These are phyloP conservation scores for Drosophila pseudoananassae DNA, from an alignment of 1,140 invertebrate species.

Conservation along the genomic window DNA sequence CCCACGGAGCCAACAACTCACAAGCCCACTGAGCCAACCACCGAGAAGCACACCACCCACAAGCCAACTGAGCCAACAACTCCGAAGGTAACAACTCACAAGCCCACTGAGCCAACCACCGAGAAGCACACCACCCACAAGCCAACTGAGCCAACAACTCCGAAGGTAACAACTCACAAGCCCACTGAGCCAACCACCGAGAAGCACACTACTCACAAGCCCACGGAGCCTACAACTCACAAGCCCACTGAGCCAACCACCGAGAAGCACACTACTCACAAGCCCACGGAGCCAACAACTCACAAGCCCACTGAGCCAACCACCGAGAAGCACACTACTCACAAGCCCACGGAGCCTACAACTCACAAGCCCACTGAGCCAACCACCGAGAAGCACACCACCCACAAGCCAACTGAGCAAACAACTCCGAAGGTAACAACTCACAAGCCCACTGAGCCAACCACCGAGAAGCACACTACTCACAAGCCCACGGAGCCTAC, in stretches of 20 bases:
- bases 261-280: background rate
- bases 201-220: constrained; percentile 3
- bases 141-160: background rate
- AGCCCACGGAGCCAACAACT: background rate
- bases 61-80: background rate
- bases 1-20: background rate
- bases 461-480: background rate
- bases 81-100: background rate
- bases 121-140: background rate
- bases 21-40: background rate
- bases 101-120: background rate
- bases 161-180: background rate
- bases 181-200: background rate
- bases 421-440: constrained; percentile 2
- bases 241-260: background rate
- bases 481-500: constrained; percentile 4
- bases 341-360: background rate
- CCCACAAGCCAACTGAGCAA: background rate
- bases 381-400: background rate
- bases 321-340: background rate
- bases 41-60: background rate
- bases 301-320: background rate
- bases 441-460: too few species aligned
- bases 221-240: background rate
- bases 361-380: background rate